A percentile compares a stretch with the other conserved stretches of the same genome.
Conservation (phyloP, 2,113 vertebrate genomes). For the Clarias batrachus region DNA sequence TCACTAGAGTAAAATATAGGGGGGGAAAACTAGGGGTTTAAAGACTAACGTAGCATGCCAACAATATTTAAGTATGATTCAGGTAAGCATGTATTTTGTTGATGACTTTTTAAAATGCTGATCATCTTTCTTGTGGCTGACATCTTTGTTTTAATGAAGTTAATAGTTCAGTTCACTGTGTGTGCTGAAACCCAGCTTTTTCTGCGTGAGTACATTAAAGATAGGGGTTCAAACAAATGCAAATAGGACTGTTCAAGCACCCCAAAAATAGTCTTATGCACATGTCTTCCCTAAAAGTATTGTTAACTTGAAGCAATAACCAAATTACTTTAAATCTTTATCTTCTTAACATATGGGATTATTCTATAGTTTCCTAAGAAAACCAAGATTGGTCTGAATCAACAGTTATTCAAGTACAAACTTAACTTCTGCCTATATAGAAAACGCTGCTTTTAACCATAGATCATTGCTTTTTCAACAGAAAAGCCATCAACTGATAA, state of each 20-base stretch:
- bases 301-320: background rate
- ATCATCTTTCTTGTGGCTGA: background rate
- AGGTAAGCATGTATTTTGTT: background rate
- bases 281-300: background rate
- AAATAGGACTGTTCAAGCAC: slow-evolving; percentile 34
- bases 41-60: background rate
- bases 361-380: background rate
- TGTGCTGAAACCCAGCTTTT: background rate
- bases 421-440: background rate
- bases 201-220: background rate
- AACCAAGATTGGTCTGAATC: background rate
- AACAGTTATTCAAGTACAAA: slow-evolving; percentile 18
- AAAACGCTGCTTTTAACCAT: background rate
- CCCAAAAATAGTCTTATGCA: slow-evolving; percentile 14
- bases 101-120: background rate
- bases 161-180: slow-evolving; percentile 12
- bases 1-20: background rate
- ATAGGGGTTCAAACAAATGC: slow-evolving; percentile 30
- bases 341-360: background rate
- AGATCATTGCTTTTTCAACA: background rate
- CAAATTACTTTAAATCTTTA: background rate
- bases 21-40: background rate
- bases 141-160: slow-evolving; percentile 28
- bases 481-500: slow-evolving; percentile 44
- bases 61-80: background rate